Evolutionary conservation across 2,113 vertebrate genomes (phyloP).

Genomic region (Gila orcuttii): DNA sequence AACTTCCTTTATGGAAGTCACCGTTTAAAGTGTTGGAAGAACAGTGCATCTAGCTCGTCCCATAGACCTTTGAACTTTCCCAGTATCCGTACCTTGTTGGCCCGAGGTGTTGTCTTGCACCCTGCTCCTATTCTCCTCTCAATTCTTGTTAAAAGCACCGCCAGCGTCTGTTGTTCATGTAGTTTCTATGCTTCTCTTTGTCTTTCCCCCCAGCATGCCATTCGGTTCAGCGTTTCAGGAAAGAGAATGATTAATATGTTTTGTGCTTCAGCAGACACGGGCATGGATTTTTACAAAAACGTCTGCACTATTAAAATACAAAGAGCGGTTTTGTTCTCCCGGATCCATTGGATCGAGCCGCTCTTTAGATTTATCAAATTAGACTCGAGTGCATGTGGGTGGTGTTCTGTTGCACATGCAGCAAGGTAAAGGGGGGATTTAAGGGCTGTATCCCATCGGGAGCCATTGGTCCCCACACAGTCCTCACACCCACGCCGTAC

Average conservation of each 20-base stretch:
- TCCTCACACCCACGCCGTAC: constrained; percentile 48
- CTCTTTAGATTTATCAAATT: constrained; percentile 59
- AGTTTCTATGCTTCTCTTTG: constrained; percentile 38
- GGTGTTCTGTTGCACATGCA: constrained; percentile 53
- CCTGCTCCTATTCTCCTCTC: not conserved
- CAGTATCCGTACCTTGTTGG: not conserved
- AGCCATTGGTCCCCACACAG: constrained; percentile 49
- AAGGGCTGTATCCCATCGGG: constrained; percentile 51
- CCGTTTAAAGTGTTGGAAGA: not conserved
- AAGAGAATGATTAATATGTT: constrained; percentile 57
- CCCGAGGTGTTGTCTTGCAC: not conserved
- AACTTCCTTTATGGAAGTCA: not conserved
- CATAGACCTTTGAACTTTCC: not conserved
- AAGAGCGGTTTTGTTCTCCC: constrained; percentile 55
- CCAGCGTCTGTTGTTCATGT: not conserved
- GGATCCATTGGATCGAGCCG: constrained; percentile 52
- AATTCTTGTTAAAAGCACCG: constrained; percentile 2
- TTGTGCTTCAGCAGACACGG: constrained; percentile 47
- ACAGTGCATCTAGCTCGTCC: not conserved
- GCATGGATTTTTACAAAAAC: constrained; percentile 53
- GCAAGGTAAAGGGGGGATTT: constrained; percentile 52
- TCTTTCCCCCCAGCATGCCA: constrained; percentile 37
- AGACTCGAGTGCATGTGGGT: constrained; percentile 52
- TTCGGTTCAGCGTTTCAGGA: constrained; percentile 41
- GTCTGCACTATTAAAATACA: constrained; percentile 51